Base-by-base conservation (phyloP, 2,113 vertebrate species). In the Talpa occidentalis region DNA sequence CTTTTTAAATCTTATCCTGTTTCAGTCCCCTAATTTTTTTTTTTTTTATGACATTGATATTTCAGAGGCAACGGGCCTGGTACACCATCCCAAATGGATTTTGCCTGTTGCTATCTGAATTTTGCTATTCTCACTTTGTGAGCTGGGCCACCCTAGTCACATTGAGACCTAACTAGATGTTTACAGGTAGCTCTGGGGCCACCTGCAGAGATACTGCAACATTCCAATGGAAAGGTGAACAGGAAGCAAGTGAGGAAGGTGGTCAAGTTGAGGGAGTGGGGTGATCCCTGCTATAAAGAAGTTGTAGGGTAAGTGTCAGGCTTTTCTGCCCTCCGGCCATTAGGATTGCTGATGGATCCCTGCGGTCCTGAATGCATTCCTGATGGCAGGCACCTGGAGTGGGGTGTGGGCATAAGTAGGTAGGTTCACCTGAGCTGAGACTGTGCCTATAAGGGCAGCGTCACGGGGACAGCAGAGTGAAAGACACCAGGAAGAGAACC, bases 1-100 rank as follows among this genome's bases (percentile, higher is more conserved):
- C 72, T 80, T 42, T 80, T 78, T 67, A 44, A 94, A 89, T 14
- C 54, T 94, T 26, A 67, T 87, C 37, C 64, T 64, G 8, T 60
- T 88, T 86, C 44, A 42, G 30, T 40, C 15, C 21, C 16, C 24
- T 21, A 1, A 7, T 30, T 30, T 8, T 62, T 28, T 44, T 42
- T 62, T 30, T 78, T 35, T 54, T 47, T 15, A 69, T 28, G 22
- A 35, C 21, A 22, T 5, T 56, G 54, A 56, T 56, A 21, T 8
- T 22, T 56, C 19, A 22, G 54, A 22, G 19, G 54, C 19, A 56
- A 7, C 54, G 37, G 76, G 83, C 14, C 52, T 52, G 35, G 40
- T 49, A 37, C 30, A 73, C 77, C 28, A 22, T 16, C n/a, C 28
- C 52, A 22, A 6, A 56, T 56, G 54, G 21, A 56, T 21, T 56